Conservation (phyloP, 2,113 vertebrate genomes). For the Anser brachyrhynchus region DNA sequence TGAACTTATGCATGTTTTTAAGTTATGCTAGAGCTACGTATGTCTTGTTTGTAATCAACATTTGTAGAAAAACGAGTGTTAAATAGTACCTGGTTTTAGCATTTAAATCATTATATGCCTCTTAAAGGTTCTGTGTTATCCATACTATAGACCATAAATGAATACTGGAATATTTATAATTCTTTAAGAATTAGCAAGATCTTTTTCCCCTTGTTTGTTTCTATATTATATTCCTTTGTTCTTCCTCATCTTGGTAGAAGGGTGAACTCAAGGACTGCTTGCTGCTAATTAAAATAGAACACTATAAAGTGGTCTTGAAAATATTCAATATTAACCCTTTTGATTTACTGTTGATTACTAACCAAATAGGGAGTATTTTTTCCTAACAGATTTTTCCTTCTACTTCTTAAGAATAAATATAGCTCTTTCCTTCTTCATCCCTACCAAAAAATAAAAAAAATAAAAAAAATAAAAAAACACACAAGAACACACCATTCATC, state of each 20-base stretch:
- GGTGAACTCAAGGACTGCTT: not conserved
- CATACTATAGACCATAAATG: rapidly evolving
- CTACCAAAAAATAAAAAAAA: not conserved
- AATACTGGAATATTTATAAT: not conserved
- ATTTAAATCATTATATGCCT: not conserved
- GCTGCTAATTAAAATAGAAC: not conserved
- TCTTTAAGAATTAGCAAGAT: not conserved
- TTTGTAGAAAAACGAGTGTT: not conserved
- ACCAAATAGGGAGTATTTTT: not conserved
- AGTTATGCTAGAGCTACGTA: not conserved
- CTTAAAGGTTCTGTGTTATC: not conserved
- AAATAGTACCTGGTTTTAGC: not conserved
- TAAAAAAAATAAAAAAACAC: too few species aligned
- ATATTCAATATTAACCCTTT: not conserved
- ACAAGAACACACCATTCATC: not conserved
- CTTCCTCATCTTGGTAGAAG: not conserved
- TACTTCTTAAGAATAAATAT: not conserved
- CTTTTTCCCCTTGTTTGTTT: not conserved
- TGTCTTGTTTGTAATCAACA: not conserved
- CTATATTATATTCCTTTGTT: not conserved
- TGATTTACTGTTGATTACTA: not conserved
- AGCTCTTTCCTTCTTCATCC: not conserved
- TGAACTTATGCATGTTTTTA: not conserved
- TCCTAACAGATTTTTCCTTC: not conserved
- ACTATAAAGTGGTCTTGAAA: not conserved